Base-by-base conservation (phyloP, 2,113 vertebrate species). In the Suncus etruscus region DNA sequence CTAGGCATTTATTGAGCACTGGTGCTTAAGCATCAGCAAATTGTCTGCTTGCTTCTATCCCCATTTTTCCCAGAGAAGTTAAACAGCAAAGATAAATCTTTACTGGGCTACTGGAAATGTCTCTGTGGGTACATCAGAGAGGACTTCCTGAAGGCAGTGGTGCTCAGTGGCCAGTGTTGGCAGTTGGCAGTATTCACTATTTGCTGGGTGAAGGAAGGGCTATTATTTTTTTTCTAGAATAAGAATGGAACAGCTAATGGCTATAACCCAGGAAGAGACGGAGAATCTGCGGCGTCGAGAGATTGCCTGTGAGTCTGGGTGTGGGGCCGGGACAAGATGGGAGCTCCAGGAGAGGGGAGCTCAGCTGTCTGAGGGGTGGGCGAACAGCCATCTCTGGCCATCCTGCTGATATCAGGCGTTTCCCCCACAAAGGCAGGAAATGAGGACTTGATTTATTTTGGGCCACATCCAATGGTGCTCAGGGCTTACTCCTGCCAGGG, bases 221-320 rank as follows among this genome's bases (percentile, higher is more conserved):
- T 86, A n/a, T 29, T 54, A 51, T 84, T 80, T 70, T 85, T 73
- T 81, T 7, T 79, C 70, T 95, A 99, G 99, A 87, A 98, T 99
- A 88, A 98, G 98, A 84, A 98, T 99, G 98, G 99, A 99, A 3
- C 99, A 99, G 65, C 96, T 99, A 95, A 98, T 99, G 93, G 97
- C 98, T 54, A 99, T 99, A 95, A 99, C 99, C 0, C 99, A 99
- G 95, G 99, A 99, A 90, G 99, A 99, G 95, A 96, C 99, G 0
- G 98, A 98, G 91, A 99, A 98, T 51, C 97, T 99, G 29, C 98
- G 98, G 87, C 98, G 97, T 81, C 98, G 96, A n/a, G 99, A 99
- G 11, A 98, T 99, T 61, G 99, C 99, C 76, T 97, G 99, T 99
- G 84, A 97, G 98, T 97, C 66, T n/a, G 1, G n/a, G n/a, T 3